These are phyloP conservation scores for Lasaia peninsularis DNA, from an alignment of 1,140 invertebrate species.

Conservation along the genomic window DNA sequence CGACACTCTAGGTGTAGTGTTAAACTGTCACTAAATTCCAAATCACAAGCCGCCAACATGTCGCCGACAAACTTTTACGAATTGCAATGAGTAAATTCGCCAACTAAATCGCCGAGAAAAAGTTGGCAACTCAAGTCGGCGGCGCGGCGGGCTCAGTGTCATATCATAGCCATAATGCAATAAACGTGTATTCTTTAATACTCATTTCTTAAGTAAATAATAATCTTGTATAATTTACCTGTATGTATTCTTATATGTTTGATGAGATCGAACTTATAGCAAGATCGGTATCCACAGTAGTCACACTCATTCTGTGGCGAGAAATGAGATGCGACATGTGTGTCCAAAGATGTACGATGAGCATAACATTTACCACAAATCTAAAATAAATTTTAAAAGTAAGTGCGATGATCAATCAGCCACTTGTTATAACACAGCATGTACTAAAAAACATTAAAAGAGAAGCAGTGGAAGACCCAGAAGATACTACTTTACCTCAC, in stretches of 20 bases:
- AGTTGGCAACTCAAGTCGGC: background rate
- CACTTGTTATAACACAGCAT: background rate
- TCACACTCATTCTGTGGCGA: slow-evolving; percentile 39
- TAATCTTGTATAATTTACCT: slow-evolving; percentile 27
- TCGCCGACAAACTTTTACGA: too few species aligned
- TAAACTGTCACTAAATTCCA: slow-evolving; percentile 1
- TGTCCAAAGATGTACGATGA: slow-evolving; percentile 36
- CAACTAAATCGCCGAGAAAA: background rate
- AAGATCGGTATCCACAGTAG: slow-evolving; percentile 43
- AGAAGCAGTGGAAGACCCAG: too few species aligned
- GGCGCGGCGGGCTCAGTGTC: background rate
- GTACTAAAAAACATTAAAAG: background rate
- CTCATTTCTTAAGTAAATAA: too few species aligned
- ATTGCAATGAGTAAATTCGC: too few species aligned
- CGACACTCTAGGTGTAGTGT: too few species aligned
- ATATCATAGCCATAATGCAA: too few species aligned
- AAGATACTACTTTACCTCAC: slow-evolving; percentile 47
- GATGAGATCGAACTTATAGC: slow-evolving; percentile 43
- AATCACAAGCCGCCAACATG: background rate
- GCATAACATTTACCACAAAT: slow-evolving; percentile 50
- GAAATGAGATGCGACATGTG: slow-evolving; percentile 40
- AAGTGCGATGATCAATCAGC: too few species aligned
- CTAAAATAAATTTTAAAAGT: slow-evolving; percentile 29
- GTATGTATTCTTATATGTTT: slow-evolving; percentile 49
- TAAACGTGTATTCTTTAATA: too few species aligned